Evolutionary conservation across 2,888 invertebrate genomes (phyloP), one percentile per base, ranked within the genome.

Genomic region (Cremastobaeus sp.): DNA sequence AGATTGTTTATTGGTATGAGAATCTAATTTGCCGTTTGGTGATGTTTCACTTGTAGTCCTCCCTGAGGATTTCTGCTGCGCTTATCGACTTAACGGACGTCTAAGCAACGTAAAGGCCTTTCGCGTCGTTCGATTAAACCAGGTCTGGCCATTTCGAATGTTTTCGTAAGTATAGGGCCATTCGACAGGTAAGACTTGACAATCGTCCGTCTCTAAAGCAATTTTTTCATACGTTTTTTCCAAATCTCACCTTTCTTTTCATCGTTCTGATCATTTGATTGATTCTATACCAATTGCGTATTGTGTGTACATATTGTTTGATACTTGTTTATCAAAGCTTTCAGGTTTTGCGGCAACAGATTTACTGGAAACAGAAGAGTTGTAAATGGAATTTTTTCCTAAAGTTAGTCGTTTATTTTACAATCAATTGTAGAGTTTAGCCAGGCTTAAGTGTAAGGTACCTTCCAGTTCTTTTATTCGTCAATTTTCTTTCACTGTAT

Each of bases 1-100:
- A 8, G 28, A 48, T 14, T 14, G 12, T 17, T 30, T 32, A 14
- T 21, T 45, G 39, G 12, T 62, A 66, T 35, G 45, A 59, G 17
- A 81, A 84, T 87, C 87, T 87, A 87, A 87, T 87, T 84, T 82
- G 81, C 79, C 81, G 83, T 87, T 87, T 87, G 86, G 85, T 87
- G 83, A 86, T 87, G 85, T 87, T 87, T 87, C 85, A 87, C 86
- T 87, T 87, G 83, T 87, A 87, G 87, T 86, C 87, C 86, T 87
- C 87, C 87, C 84, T 84, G 85, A 83, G 85, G 62, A 70, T 69
- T 74, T 65, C 69, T 21, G 55, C 66, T 62, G 55, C 48, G 21
- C 48, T 43, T 35, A 32, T 54, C 59, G 28, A 64, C 74, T 45
- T 50, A 59, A 12, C 17, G 69, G 74, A 74, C 14, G 41, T 14